A percentile compares a stretch with the other conserved stretches of the same genome.
phyloP scores from a whole-genome alignment of 2,113 vertebrate species.

The Grus americana region DNA sequence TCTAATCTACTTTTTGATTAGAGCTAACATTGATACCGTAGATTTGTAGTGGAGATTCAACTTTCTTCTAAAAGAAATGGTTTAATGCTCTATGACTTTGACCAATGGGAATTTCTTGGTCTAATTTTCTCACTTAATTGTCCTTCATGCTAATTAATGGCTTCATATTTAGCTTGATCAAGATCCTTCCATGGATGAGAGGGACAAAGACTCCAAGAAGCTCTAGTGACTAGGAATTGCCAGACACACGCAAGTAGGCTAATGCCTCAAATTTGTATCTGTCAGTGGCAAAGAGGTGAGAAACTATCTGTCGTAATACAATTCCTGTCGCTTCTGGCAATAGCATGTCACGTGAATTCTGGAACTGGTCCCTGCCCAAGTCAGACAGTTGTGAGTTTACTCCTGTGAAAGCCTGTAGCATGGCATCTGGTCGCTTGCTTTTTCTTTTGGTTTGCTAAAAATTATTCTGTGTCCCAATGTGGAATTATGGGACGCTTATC shows the following conservation, averaged over 20 bases:
- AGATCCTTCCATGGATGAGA: neutral
- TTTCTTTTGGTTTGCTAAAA: neutral
- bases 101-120: neutral
- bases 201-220: neutral
- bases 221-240: neutral
- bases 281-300: neutral
- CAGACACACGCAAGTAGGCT: neutral
- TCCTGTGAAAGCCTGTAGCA: neutral
- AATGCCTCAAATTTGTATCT: neutral
- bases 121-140: neutral
- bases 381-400: neutral
- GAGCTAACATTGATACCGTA: neutral
- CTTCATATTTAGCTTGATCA: neutral
- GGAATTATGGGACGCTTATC: too few species aligned
- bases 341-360: neutral
- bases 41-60: neutral
- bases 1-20: neutral
- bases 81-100: too few species aligned
- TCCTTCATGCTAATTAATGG: neutral
- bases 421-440: neutral
- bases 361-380: neutral
- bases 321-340: neutral
- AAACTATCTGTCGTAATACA: neutral
- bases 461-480: neutral
- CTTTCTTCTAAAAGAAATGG: neutral